A percentile compares a stretch with the other conserved stretches of the same genome.
Conservation (phyloP, 2,888 invertebrate genomes). For the Rutpela maculata region DNA sequence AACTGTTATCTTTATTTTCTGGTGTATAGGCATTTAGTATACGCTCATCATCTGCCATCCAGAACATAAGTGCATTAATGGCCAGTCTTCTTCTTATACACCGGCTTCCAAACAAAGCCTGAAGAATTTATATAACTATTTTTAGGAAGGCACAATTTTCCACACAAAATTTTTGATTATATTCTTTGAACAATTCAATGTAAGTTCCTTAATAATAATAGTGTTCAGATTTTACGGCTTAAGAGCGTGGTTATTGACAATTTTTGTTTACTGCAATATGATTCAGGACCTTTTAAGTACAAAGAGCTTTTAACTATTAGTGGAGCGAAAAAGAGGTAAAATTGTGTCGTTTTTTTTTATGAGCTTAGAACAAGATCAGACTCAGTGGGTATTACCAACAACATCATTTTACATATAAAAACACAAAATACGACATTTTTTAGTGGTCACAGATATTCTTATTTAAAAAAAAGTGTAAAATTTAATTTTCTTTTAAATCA, state of each 20-base stretch:
- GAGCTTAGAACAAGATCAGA: no score
- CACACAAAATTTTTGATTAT: neutral
- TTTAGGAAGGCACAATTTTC: neutral
- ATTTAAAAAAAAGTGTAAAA: no score
- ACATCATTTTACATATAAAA: no score
- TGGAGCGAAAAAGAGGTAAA: no score
- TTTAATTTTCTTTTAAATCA: no score
- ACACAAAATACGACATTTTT: no score
- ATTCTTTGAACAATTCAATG: neutral
- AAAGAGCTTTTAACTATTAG: no score
- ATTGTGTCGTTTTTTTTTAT: no score
- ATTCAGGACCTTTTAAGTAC: no score
- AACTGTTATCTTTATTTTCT: slow-evolving; percentile 39
- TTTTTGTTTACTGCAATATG: no score
- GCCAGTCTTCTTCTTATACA: neutral
- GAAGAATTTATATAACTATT: neutral
- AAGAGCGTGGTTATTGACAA: neutral
- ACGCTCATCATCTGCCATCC: slow-evolving; percentile 41
- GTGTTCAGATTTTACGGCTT: neutral
- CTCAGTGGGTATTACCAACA: no score
- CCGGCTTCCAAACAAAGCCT: neutral
- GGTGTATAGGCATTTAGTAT: slow-evolving; percentile 34
- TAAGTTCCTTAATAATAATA: neutral
- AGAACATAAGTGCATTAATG: slow-evolving; percentile 27
- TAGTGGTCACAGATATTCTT: no score